Conservation (phyloP, 1,140 invertebrate species). For the Pseudomyrmex concolor region DNA sequence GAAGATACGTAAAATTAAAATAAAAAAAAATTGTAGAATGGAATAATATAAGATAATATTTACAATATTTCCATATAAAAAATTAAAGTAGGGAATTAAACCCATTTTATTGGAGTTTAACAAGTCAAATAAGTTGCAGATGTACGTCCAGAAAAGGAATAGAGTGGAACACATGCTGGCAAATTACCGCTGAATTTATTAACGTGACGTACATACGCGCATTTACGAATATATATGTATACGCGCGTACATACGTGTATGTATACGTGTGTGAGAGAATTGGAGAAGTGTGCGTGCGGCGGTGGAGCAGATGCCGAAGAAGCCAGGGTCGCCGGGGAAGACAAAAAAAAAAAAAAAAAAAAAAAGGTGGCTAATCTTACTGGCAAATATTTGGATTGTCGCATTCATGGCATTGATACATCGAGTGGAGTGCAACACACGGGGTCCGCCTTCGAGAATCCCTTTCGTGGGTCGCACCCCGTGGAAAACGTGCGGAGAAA, state of each 20-base stretch:
- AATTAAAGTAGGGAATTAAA: neutral
- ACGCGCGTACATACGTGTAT: no score
- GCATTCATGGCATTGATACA: conserved; percentile 82
- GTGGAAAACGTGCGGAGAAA: conserved; percentile 58
- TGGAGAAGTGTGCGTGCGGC: neutral
- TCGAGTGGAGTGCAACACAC: conserved; percentile 72
- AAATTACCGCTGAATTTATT: conserved; percentile 30
- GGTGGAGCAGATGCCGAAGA: conserved; percentile 51
- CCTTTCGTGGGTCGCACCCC: conserved; percentile 15
- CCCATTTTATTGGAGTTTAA: neutral
- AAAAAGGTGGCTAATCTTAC: conserved; percentile 80
- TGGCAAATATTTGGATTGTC: conserved; percentile 85
- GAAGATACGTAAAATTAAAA: no score
- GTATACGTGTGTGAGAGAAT: neutral
- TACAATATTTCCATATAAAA: no score
- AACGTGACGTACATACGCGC: neutral
- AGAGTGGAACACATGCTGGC: neutral
- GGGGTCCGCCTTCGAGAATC: conserved; percentile 25
- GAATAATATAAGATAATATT: no score
- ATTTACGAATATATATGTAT: neutral
- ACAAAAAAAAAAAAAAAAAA: conserved; percentile 48
- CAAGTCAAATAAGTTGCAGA: neutral
- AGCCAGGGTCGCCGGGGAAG: neutral
- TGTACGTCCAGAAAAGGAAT: conserved; percentile 7
- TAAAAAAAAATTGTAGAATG: no score